Evolutionary conservation across 2,797 vertebrate genomes (phyloP).

Genomic region (Hoplostethus atlanticus): DNA sequence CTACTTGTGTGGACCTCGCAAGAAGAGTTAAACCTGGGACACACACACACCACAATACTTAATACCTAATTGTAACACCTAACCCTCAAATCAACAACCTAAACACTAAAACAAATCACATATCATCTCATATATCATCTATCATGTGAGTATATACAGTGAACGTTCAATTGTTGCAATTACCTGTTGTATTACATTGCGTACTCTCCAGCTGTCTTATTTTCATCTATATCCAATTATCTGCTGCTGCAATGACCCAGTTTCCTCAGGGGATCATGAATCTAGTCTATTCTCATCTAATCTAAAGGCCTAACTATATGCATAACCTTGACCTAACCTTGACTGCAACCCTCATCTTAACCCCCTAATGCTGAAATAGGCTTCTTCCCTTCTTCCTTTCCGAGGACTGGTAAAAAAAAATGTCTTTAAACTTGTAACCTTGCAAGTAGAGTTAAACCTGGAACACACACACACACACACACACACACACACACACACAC

Average conservation of each 20-base stretch:
- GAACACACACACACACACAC: not conserved
- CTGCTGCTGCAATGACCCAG: not conserved
- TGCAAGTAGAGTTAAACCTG: constrained; percentile 3
- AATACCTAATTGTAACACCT: too few species aligned
- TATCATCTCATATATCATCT: too few species aligned
- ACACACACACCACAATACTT: too few species aligned
- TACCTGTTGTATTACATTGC: not conserved
- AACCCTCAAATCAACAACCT: too few species aligned
- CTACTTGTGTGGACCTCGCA: too few species aligned
- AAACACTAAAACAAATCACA: too few species aligned
- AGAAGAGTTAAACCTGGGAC: too few species aligned
- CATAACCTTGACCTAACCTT: not conserved
- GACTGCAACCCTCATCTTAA: not conserved
- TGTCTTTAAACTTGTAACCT: not conserved
- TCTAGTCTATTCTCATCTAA: not conserved
- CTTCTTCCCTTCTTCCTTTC: not conserved
- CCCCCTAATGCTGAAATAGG: not conserved
- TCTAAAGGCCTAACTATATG: not conserved
- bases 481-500: not conserved
- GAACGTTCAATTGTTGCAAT: too few species aligned
- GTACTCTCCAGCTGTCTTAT: not conserved
- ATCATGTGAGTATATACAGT: too few species aligned
- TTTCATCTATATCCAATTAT: not conserved
- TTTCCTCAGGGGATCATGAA: not conserved
- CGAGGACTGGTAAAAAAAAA: constrained; percentile 2